A percentile compares a stretch with the other conserved stretches of the same genome.
These are phyloP conservation scores for Drosophila guanche DNA, from an alignment of 1,140 invertebrate genomes.

Conservation along the genomic window DNA sequence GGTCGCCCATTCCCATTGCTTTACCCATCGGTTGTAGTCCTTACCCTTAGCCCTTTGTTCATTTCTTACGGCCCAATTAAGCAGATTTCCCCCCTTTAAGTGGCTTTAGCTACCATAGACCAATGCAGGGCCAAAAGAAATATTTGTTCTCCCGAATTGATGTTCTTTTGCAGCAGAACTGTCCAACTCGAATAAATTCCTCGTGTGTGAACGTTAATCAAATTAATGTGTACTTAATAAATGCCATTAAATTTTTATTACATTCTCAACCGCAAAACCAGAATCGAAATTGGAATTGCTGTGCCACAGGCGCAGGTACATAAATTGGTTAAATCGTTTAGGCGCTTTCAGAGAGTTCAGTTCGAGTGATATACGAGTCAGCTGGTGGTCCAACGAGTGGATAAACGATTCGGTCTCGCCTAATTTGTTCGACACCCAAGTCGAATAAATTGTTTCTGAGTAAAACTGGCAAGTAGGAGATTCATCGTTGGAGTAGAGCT, in stretches of 20 bases:
- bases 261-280: conserved; percentile 17
- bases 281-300: conserved; percentile 10
- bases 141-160: not conserved
- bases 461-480: too few species aligned
- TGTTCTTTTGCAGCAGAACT: conserved; percentile 10
- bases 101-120: too few species aligned
- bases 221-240: conserved; percentile 75
- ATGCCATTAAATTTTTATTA: conserved; percentile 74
- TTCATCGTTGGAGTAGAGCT: not conserved
- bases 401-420: conserved; percentile 15
- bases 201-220: conserved; percentile 54
- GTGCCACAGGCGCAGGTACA: conserved; percentile 40
- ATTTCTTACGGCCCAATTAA: too few species aligned
- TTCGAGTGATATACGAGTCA: conserved; percentile 37
- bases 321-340: conserved; percentile 46
- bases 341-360: conserved; percentile 17
- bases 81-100: too few species aligned
- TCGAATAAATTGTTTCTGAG: not conserved
- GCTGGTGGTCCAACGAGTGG: conserved; percentile 17
- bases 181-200: conserved; percentile 52
- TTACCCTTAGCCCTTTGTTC: too few species aligned
- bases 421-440: conserved; percentile 7
- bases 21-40: too few species aligned
- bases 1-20: too few species aligned
- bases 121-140: too few species aligned